Conservation (phyloP, 2,888 invertebrate genomes). For the Arctia plantaginis region DNA sequence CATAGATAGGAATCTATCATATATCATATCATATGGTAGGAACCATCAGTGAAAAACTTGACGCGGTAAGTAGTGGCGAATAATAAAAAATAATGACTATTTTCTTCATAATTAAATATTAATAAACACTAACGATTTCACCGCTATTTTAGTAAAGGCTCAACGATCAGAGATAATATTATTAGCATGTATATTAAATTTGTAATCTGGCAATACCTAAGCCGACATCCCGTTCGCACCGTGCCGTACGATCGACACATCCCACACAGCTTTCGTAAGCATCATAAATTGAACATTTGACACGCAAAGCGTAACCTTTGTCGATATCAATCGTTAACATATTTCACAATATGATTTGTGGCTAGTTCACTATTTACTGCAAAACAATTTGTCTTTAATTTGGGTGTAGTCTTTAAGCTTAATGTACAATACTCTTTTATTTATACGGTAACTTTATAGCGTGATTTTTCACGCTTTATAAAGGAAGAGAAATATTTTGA, state of each 20-base stretch:
- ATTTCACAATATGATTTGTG: constrained; percentile 52
- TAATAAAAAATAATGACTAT: not conserved
- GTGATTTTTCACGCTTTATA: not conserved
- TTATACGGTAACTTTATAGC: not conserved
- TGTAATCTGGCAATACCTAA: constrained; percentile 34
- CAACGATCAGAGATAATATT: not conserved
- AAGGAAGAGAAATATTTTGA: too few species aligned
- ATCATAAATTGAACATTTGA: constrained; percentile 60
- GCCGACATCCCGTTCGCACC: constrained; percentile 36
- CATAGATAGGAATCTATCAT: not conserved
- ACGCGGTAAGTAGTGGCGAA: not conserved
- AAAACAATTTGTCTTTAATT: constrained; percentile 50
- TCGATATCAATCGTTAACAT: constrained; percentile 53
- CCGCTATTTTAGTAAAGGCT: not conserved
- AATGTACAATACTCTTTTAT: not conserved
- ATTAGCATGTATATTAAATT: constrained; percentile 11
- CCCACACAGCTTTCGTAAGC: constrained; percentile 56
- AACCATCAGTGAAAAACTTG: not conserved
- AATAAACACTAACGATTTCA: not conserved
- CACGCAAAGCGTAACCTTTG: constrained; percentile 53
- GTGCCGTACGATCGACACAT: constrained; percentile 48
- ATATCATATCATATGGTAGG: not conserved
- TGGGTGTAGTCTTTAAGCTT: constrained; percentile 27
- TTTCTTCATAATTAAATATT: not conserved
- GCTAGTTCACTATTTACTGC: constrained; percentile 39